Conservation (phyloP, 2,797 vertebrate genomes). For the Lophotriccus pileatus region DNA sequence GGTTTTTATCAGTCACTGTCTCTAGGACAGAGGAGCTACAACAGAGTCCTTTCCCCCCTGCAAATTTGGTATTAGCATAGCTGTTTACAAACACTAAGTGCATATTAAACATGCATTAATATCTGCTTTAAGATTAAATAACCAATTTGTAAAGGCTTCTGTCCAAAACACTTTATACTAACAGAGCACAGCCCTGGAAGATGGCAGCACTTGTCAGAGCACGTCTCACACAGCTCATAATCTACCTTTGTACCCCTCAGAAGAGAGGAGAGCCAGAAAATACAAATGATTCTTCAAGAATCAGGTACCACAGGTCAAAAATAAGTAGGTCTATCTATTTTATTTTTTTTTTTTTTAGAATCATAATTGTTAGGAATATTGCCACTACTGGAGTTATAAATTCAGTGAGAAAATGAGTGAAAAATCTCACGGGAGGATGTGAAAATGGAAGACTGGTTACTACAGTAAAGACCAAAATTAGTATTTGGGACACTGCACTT, state of each 20-base stretch:
- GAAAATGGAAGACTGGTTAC: background rate
- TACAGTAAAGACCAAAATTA: background rate
- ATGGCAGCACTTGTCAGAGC: background rate
- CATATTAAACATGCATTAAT: background rate
- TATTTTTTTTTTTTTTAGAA: rapidly evolving
- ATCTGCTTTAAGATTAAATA: background rate
- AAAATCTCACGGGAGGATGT: background rate
- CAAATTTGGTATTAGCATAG: background rate
- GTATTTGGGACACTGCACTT: background rate
- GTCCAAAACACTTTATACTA: rapidly evolving
- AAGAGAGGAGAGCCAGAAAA: background rate
- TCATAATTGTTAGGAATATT: background rate
- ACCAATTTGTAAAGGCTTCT: background rate
- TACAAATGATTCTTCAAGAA: background rate
- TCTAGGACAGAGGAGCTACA: background rate
- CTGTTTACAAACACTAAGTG: background rate
- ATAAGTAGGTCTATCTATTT: background rate
- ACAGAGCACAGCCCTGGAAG: background rate
- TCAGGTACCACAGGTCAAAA: background rate
- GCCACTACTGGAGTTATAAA: background rate
- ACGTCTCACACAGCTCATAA: background rate
- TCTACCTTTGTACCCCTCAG: background rate
- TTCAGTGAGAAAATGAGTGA: background rate
- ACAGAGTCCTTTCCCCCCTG: background rate
- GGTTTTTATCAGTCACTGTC: background rate